These are phyloP conservation scores for Tipula confusa DNA, from an alignment of 2,888 invertebrate species.

Conservation along the genomic window DNA sequence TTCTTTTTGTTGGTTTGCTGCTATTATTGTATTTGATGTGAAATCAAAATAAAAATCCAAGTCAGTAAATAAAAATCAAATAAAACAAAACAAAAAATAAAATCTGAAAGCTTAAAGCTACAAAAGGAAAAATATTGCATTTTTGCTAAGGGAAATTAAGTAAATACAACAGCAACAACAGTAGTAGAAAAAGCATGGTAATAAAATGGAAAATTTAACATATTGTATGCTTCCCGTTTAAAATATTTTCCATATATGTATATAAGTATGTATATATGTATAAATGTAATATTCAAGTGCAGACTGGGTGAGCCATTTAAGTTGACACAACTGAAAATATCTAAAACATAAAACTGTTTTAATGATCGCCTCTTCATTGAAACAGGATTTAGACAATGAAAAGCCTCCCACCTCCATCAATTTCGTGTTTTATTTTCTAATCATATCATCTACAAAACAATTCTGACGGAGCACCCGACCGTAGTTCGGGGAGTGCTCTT, in stretches of 20 bases:
- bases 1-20: not conserved
- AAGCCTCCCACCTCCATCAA: no score
- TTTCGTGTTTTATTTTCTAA: no score
- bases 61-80: constrained; percentile 12
- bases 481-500: no score
- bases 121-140: not conserved
- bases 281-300: no score
- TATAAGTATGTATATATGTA: not conserved
- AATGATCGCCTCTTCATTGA: no score
- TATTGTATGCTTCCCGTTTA: not conserved
- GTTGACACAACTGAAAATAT: no score
- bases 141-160: not conserved
- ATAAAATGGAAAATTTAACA: not conserved
- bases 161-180: not conserved
- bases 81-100: not conserved
- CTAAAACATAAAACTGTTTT: no score
- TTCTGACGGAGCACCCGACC: no score
- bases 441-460: no score
- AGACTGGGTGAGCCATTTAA: no score
- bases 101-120: not conserved
- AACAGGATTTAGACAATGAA: no score
- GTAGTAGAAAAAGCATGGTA: not conserved
- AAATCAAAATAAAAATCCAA: not conserved
- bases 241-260: not conserved
- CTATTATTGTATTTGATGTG: not conserved